Evolutionary conservation across 2,888 invertebrate species (phyloP).

Genomic region (Cheilosia soror): DNA sequence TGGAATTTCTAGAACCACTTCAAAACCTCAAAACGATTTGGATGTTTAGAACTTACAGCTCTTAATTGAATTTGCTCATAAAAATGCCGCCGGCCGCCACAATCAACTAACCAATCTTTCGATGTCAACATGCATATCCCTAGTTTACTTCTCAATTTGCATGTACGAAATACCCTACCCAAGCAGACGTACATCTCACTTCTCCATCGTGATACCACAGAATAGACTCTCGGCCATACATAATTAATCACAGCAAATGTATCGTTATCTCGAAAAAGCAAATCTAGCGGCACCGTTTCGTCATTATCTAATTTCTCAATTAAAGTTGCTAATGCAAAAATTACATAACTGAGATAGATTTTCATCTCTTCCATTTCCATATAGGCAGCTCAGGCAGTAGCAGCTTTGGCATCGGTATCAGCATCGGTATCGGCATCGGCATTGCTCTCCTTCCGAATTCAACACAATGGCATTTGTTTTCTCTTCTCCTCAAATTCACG

Average conservation of each 20-base stretch:
- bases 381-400: no score
- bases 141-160: constrained; percentile 3
- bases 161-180: neutral
- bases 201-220: neutral
- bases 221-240: neutral
- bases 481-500: constrained; percentile 46
- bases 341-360: constrained; percentile 66
- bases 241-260: constrained; percentile 25
- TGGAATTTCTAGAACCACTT: no score
- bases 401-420: no score
- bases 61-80: neutral
- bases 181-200: neutral
- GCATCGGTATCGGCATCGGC: no score
- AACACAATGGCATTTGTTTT: constrained; percentile 35
- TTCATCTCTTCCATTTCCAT: constrained; percentile 18
- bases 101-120: neutral
- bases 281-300: constrained; percentile 37
- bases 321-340: constrained; percentile 64
- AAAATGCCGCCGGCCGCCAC: neutral
- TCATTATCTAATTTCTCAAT: constrained; percentile 61
- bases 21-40: no score
- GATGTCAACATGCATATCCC: neutral
- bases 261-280: constrained; percentile 35
- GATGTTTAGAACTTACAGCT: no score
- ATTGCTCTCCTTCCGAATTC: constrained; percentile 16